phyloP scores from a whole-genome alignment of 2,888 invertebrate genomes.

The Drosophila suboccidentalis region DNA sequence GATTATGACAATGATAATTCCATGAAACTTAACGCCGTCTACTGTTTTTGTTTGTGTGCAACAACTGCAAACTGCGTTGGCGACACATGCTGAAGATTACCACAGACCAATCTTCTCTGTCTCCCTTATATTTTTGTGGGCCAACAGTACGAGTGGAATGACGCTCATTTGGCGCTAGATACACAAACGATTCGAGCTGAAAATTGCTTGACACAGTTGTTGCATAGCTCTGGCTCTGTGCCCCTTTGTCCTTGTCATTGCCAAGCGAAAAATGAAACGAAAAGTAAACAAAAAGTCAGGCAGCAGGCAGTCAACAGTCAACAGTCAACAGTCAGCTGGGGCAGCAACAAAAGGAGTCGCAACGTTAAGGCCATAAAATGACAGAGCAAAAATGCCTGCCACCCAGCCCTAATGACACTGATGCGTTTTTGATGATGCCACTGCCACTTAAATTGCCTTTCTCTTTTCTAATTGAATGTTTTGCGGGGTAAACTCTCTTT shows the following conservation, averaged over 20 bases:
- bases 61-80: constrained; percentile 77
- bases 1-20: constrained; percentile 77
- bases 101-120: background rate
- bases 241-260: constrained; percentile 59
- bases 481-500: constrained; percentile 9
- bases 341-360: constrained; percentile 50
- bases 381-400: constrained; percentile 69
- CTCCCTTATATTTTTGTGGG: background rate
- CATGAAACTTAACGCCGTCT: constrained; percentile 47
- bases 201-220: constrained; percentile 78
- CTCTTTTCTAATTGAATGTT: constrained; percentile 70
- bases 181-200: constrained; percentile 73
- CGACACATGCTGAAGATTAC: constrained; percentile 75
- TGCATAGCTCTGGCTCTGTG: constrained; percentile 49
- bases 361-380: constrained; percentile 66
- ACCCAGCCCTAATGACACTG: constrained; percentile 67
- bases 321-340: constrained; percentile 29
- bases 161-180: constrained; percentile 49
- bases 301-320: constrained; percentile 7
- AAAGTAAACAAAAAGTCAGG: constrained; percentile 70
- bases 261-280: constrained; percentile 66
- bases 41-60: constrained; percentile 59
- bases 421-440: constrained; percentile 81
- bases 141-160: background rate
- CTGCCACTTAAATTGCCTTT: constrained; percentile 38